These are phyloP conservation scores for Polydrusus cervinus DNA, from an alignment of 2,888 invertebrate genomes.

Conservation along the genomic window DNA sequence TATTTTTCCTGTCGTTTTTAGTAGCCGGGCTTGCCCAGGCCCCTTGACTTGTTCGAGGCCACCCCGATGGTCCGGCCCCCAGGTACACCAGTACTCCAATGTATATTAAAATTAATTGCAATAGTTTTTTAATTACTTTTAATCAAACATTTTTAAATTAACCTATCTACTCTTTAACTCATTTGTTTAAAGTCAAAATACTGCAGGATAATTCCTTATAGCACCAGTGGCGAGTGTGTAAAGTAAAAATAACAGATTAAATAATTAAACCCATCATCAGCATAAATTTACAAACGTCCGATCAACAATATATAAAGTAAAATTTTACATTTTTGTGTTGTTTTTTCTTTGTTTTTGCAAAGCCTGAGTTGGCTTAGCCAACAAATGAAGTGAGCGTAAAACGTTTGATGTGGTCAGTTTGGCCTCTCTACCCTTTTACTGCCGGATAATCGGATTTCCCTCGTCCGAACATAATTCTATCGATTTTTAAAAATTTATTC, in stretches of 20 bases:
- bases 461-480: slow-evolving; percentile 37
- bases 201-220: neutral
- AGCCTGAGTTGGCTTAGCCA: slow-evolving; percentile 39
- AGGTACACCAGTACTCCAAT: too few relatives aligned
- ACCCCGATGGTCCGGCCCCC: too few relatives aligned
- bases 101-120: too few relatives aligned
- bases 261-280: slow-evolving; percentile 16
- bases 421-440: slow-evolving; percentile 39
- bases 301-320: slow-evolving; percentile 25
- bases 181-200: too few relatives aligned
- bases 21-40: too few relatives aligned
- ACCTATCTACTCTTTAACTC: neutral
- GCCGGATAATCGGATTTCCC: slow-evolving; percentile 35
- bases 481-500: slow-evolving; percentile 39
- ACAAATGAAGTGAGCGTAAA: slow-evolving; percentile 40
- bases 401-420: slow-evolving; percentile 42
- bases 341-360: slow-evolving; percentile 32
- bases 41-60: too few relatives aligned
- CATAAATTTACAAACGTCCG: slow-evolving; percentile 12
- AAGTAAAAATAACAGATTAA: slow-evolving; percentile 1
- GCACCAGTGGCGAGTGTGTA: neutral
- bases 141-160: too few relatives aligned
- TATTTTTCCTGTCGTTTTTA: too few relatives aligned
- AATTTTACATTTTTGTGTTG: slow-evolving; percentile 35
- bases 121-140: neutral